phyloP scores from a whole-genome alignment of 2,797 vertebrate species.

The Dryobates pubescens region DNA sequence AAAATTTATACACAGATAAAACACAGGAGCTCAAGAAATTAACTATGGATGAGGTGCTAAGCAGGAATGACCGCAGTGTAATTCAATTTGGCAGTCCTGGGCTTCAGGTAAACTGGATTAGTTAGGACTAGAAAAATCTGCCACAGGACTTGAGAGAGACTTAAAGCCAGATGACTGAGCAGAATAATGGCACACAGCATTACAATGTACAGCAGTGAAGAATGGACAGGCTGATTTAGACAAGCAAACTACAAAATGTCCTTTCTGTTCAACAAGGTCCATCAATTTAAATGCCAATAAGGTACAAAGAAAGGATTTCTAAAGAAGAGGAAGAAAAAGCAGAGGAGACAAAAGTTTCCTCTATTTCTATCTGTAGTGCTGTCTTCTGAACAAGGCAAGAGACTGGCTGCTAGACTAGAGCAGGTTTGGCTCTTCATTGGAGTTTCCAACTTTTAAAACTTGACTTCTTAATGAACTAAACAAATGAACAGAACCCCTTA shows the following conservation, averaged over 20 bases:
- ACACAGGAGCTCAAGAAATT: conserved; percentile 14
- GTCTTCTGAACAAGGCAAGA: not conserved
- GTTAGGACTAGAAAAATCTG: conserved; percentile 1
- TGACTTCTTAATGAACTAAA: not conserved
- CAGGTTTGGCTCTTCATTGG: not conserved
- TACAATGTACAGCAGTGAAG: not conserved
- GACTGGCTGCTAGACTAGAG: not conserved
- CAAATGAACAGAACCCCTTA: not conserved
- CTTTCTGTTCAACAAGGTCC: conserved; percentile 3
- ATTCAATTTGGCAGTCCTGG: conserved; percentile 25
- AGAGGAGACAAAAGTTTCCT: not conserved
- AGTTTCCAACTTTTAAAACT: not conserved
- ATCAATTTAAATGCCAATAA: conserved; percentile 19
- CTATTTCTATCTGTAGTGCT: not conserved
- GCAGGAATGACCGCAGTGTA: not conserved
- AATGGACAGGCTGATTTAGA: not conserved
- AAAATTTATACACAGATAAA: conserved; percentile 46
- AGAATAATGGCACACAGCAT: not conserved
- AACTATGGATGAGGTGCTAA: conserved; percentile 53
- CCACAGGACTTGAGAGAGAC: conserved; percentile 2
- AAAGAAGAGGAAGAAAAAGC: not conserved
- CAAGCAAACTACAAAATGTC: not conserved
- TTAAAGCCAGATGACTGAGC: not conserved
- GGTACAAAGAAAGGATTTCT: not conserved
- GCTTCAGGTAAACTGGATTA: conserved; percentile 23